These are phyloP conservation scores for Pogonomyrmex californicus DNA, from an alignment of 1,140 invertebrate species.

Conservation along the genomic window DNA sequence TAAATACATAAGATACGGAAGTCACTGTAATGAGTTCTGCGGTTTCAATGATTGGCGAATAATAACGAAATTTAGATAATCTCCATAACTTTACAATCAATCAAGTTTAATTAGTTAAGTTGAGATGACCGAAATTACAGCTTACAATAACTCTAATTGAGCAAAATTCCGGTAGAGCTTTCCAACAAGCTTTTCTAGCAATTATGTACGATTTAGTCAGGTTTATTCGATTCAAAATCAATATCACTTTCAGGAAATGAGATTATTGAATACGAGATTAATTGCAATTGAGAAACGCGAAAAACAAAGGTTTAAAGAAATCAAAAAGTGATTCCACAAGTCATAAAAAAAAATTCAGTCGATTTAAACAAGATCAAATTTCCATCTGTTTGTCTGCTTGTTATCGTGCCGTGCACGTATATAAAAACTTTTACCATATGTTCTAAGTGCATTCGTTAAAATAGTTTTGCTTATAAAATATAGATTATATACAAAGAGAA, in stretches of 20 bases:
- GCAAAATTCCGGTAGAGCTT: not conserved
- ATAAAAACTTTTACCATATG: conserved; percentile 8
- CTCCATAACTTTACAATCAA: conserved; percentile 35
- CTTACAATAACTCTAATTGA: not conserved
- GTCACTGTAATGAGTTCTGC: conserved; percentile 37
- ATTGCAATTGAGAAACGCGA: not conserved
- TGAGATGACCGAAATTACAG: not conserved
- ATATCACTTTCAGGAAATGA: not conserved
- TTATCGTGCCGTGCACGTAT: not conserved
- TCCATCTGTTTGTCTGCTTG: not conserved
- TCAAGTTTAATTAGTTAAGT: conserved; percentile 15
- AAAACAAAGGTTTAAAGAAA: not conserved
- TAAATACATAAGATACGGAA: conserved; percentile 40
- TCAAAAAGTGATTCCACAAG: not conserved
- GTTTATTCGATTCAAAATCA: not conserved
- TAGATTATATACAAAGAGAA: not conserved
- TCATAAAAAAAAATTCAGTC: not conserved
- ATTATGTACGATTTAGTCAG: not conserved
- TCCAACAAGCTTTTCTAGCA: not conserved
- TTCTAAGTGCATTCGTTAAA: not conserved
- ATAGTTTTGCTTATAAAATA: not conserved
- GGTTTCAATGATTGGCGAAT: not conserved
- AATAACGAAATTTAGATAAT: conserved; percentile 39
- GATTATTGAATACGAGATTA: not conserved
- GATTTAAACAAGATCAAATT: conserved; percentile 40